Evolutionary conservation across 2,888 invertebrate species (phyloP).

Genomic region (Epinotia nisella): DNA sequence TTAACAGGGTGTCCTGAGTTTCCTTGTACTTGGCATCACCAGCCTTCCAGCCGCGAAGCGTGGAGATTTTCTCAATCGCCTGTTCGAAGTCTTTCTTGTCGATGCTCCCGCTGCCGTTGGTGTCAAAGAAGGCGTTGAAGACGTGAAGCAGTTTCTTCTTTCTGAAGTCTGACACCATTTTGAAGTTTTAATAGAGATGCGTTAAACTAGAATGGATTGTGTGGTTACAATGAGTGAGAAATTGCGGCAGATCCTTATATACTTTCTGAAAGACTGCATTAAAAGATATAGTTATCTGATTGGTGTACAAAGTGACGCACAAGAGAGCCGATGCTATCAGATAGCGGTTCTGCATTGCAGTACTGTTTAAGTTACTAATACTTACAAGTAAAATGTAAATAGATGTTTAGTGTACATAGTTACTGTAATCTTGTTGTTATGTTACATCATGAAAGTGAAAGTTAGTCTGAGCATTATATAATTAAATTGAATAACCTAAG

Average conservation of each 20-base stretch:
- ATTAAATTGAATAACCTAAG: neutral
- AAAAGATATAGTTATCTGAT: conserved; percentile 42
- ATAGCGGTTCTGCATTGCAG: conserved; percentile 56
- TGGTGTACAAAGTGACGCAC: conserved; percentile 34
- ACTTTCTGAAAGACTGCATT: conserved; percentile 30
- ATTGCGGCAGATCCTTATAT: conserved; percentile 2
- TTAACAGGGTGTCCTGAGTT: conserved; percentile 89
- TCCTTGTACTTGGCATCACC: conserved; percentile 90
- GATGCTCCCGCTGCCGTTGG: conserved; percentile 93
- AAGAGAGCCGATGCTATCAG: conserved; percentile 44
- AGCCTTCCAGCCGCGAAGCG: conserved; percentile 90
- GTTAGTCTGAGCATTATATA: neutral
- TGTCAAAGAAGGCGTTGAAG: conserved; percentile 95
- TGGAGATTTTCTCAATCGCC: conserved; percentile 92
- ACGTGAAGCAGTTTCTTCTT: conserved; percentile 94
- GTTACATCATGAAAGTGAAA: conserved; percentile 1
- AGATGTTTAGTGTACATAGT: neutral
- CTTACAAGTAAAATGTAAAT: conserved; percentile 16
- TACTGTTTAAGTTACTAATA: conserved; percentile 30
- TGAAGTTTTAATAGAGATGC: conserved; percentile 54
- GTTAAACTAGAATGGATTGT: neutral
- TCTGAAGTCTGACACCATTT: conserved; percentile 92
- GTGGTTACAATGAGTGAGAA: conserved; percentile 18
- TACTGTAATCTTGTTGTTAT: conserved; percentile 4
- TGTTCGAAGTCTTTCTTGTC: conserved; percentile 94